Percentiles rank a stretch among this genome's conserved stretches.
Conservation (phyloP, 2,797 vertebrate genomes). For the Hyperoplus immaculatus region DNA sequence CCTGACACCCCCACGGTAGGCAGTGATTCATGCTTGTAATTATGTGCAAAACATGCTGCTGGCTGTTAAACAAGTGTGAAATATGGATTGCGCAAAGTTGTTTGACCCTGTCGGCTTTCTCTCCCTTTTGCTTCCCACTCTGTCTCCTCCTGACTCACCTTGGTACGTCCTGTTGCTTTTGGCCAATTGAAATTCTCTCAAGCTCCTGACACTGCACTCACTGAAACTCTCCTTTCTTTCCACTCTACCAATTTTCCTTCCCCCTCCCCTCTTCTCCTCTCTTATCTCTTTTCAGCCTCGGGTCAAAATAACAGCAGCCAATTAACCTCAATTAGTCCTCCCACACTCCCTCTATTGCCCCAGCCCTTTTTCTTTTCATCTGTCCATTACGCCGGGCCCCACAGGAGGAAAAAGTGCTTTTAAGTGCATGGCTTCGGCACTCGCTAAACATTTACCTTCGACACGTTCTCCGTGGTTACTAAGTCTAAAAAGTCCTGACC, state of each 20-base stretch:
- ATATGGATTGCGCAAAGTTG: constrained; percentile 71
- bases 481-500: constrained; percentile 50
- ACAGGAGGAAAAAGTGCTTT: constrained; percentile 51
- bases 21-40: constrained; percentile 81
- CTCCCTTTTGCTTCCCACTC: constrained; percentile 17
- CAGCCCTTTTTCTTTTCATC: constrained; percentile 61
- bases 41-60: constrained; percentile 78
- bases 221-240: constrained; percentile 42
- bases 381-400: constrained; percentile 41
- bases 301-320: constrained; percentile 83
- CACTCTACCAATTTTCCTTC: constrained; percentile 34
- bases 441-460: constrained; percentile 56
- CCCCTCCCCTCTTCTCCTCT: constrained; percentile 42
- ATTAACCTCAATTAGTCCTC: constrained; percentile 86
- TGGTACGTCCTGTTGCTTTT: constrained; percentile 43
- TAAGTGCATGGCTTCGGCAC: constrained; percentile 43
- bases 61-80: constrained; percentile 84
- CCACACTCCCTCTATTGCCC: constrained; percentile 52
- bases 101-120: constrained; percentile 47
- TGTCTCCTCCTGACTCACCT: constrained; percentile 58
- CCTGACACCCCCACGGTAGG: constrained; percentile 67
- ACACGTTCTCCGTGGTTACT: constrained; percentile 22
- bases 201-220: constrained; percentile 44
- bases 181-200: constrained; percentile 24
- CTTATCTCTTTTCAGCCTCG: constrained; percentile 77